Conservation (phyloP, 2,113 vertebrate species). For the Nothocercus nigrocapillus region DNA sequence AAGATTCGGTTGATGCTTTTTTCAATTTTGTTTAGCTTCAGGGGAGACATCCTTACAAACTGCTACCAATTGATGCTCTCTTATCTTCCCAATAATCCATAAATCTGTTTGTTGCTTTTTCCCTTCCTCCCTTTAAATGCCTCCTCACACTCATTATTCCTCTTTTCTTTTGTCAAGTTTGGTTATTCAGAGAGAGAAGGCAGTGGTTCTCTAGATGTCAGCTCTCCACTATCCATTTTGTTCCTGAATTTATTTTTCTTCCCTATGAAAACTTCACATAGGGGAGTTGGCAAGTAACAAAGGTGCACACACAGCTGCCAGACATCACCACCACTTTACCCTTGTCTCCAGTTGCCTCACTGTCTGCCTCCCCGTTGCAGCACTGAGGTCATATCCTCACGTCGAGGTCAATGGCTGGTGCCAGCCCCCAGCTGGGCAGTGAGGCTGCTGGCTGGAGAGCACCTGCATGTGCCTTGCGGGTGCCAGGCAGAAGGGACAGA, state of each 20-base stretch:
- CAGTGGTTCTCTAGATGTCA: background rate
- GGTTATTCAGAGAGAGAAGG: background rate
- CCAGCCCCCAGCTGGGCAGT: background rate
- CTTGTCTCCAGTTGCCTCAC: background rate
- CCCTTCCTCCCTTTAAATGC: background rate
- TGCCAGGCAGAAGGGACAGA: accelerated
- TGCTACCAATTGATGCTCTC: conserved; percentile 28
- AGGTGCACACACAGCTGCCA: background rate
- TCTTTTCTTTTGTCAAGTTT: background rate
- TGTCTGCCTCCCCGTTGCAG: background rate
- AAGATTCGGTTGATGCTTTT: conserved; percentile 26
- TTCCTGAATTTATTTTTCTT: background rate
- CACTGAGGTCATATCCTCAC: background rate
- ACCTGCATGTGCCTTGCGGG: accelerated
- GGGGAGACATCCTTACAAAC: conserved; percentile 35
- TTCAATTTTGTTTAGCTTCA: conserved; percentile 57
- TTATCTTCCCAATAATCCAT: conserved; percentile 50
- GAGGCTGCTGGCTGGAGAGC: background rate
- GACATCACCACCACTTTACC: accelerated
- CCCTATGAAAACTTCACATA: background rate
- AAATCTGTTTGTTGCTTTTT: background rate
- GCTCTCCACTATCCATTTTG: background rate
- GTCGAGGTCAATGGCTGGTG: background rate
- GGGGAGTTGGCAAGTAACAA: background rate
- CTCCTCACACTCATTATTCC: background rate